Base-by-base conservation (phyloP, 2,113 vertebrate genomes). In the Phyllostomus discolor region DNA sequence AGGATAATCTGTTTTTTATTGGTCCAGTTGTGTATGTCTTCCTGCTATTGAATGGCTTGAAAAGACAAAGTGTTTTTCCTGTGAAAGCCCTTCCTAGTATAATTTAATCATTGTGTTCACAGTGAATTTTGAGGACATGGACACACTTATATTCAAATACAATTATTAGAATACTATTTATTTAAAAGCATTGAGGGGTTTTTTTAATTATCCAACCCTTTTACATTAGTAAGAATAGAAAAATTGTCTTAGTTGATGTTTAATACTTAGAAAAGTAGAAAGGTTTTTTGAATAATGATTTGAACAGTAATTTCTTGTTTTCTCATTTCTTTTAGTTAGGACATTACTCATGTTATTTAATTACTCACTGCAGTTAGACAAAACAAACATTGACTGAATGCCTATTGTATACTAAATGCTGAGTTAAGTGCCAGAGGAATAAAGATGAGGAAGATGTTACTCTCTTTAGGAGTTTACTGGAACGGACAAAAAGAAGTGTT, bases 301-400 rank as follows among this genome's bases (percentile, higher is more conserved):
- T 96, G 54, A 94, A 96, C 43, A 72, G 7, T 73, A 48, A 83
- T 7, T 92, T 89, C 62, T 87, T 96, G n/a, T 92, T 96, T 87
- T 70, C 57, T 90, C 28, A 78, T 86, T 88, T 88, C 24, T 81
- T 84, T 41, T 76, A 64, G 33, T 82, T 94, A 59, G 52, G 73
- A 78, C 66, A n/a, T 94, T 95, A 90, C 57, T 88, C 41, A 75
- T 80, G 41, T 91, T 94, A 20, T 95, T 88, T 94, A 94, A 88
- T 78, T 41, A 6, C 24, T 90, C 10, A 93, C 41, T 94, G 88
- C 43, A 94, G 48, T 96, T 93, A 91, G 85, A 93, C 8, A 10
- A 85, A 96, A 83, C 20, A 92, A 41, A 69, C 41, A 50, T 62
- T 86, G 69, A 93, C 12, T 52, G 35, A 90, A 94, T 62, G 69